Conservation (phyloP, 2,888 invertebrate genomes). For the Sialis lutaria region DNA sequence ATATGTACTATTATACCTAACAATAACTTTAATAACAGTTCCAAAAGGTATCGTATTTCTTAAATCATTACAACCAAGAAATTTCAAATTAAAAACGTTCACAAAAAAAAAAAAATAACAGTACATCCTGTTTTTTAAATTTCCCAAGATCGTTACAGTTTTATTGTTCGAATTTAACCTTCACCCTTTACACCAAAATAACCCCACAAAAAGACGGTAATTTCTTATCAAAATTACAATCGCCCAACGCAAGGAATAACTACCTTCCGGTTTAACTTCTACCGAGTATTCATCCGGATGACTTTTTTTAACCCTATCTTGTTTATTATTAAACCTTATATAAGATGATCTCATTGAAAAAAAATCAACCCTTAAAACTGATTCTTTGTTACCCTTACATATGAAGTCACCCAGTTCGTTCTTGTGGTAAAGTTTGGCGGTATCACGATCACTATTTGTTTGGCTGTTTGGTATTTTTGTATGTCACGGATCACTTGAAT, state of each 20-base stretch:
- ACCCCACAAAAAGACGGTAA: slow-evolving; percentile 23
- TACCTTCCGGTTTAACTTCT: slow-evolving; percentile 1
- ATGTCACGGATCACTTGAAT: background rate
- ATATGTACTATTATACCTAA: too few relatives aligned
- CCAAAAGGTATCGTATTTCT: too few relatives aligned
- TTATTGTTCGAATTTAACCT: background rate
- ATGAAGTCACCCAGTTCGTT: background rate
- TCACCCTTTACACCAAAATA: slow-evolving; percentile 17
- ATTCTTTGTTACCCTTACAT: slow-evolving; percentile 1
- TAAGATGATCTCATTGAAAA: slow-evolving; percentile 3
- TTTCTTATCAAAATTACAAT: slow-evolving; percentile 22
- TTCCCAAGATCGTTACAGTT: background rate
- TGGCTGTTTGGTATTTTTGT: background rate
- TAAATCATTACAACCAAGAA: too few relatives aligned
- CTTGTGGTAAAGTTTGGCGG: background rate
- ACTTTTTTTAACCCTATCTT: slow-evolving; percentile 2
- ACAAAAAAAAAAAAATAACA: too few relatives aligned
- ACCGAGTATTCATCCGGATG: background rate
- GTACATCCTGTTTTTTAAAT: background rate
- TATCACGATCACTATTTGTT: background rate
- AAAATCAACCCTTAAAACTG: slow-evolving; percentile 3
- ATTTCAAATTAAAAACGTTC: too few relatives aligned
- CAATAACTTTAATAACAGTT: too few relatives aligned
- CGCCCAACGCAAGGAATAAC: slow-evolving; percentile 10
- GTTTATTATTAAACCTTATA: background rate